Evolutionary conservation across 2,888 invertebrate species (phyloP).

Genomic region (Koerneria pararmatus): DNA sequence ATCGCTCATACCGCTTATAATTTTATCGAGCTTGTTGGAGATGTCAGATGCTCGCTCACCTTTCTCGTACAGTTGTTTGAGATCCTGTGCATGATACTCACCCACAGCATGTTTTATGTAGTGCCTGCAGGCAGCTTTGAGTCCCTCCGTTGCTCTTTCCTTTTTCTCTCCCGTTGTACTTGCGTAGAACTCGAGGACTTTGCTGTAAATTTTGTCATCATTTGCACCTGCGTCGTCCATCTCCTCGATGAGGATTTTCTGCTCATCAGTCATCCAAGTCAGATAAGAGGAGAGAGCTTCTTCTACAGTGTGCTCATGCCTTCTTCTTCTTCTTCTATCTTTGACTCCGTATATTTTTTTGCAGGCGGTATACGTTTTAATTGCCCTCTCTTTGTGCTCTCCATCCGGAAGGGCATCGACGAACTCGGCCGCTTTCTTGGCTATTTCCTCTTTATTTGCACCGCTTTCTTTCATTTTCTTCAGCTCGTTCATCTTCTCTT

Average conservation of each 20-base stretch:
- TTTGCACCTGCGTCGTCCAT: conserved; percentile 14
- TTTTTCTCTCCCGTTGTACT: conserved; percentile 17
- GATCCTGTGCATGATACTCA: conserved; percentile 28
- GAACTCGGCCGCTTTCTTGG: background rate
- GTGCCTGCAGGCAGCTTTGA: conserved; percentile 36
- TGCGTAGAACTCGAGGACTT: conserved; percentile 14
- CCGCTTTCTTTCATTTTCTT: conserved; percentile 2
- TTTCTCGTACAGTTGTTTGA: conserved; percentile 33
- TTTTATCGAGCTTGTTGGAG: background rate
- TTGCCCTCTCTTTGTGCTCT: background rate
- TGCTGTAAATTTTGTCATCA: conserved; percentile 4
- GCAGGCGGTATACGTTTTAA: background rate
- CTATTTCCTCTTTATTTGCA: background rate
- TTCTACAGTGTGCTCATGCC: background rate
- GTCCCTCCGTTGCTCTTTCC: conserved; percentile 27
- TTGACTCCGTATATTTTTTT: conserved; percentile 5
- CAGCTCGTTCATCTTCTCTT: background rate
- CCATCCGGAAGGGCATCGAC: background rate
- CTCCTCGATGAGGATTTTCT: conserved; percentile 14
- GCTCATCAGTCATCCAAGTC: conserved; percentile 16
- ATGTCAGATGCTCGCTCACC: conserved; percentile 30
- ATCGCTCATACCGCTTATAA: background rate
- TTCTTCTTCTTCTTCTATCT: conserved; percentile 3
- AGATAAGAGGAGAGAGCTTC: conserved; percentile 13
- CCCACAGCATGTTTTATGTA: conserved; percentile 30